Percentiles rank a stretch among this genome's conserved stretches.
phyloP scores from a whole-genome alignment of 2,113 vertebrate species.

The Crotalus helleri region DNA sequence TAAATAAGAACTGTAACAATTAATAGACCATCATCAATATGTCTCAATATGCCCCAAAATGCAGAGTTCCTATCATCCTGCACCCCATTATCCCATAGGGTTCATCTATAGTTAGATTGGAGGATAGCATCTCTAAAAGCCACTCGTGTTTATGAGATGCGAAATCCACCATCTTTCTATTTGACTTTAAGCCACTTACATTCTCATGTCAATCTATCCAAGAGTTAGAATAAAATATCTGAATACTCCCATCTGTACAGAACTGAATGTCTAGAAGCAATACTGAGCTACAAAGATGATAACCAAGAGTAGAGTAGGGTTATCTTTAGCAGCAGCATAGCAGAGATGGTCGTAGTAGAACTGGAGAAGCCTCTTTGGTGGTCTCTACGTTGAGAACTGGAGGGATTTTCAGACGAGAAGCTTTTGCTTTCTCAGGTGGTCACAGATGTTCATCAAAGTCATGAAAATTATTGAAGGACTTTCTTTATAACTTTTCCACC shows the following conservation, averaged over 20 bases:
- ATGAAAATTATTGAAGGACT: neutral
- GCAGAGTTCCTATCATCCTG: neutral
- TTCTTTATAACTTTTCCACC: neutral
- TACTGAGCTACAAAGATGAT: neutral
- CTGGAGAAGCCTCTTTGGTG: rapidly evolving
- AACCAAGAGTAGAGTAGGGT: neutral
- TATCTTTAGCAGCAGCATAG: neutral
- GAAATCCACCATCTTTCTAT: neutral
- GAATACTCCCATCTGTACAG: neutral
- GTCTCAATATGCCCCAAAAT: neutral
- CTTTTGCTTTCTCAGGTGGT: neutral
- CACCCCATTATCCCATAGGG: neutral
- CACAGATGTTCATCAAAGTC: neutral
- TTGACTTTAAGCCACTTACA: neutral
- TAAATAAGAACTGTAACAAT: neutral
- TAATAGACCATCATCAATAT: neutral
- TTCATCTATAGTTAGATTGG: neutral
- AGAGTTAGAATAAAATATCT: neutral
- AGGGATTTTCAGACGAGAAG: neutral
- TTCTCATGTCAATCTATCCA: neutral
- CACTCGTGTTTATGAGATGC: neutral
- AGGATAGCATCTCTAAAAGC: neutral
- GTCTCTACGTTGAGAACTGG: neutral
- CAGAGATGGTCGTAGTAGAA: neutral
- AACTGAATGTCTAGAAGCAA: neutral